Conservation (phyloP, 2,888 invertebrate species). For the Danaus chrysippus region DNA sequence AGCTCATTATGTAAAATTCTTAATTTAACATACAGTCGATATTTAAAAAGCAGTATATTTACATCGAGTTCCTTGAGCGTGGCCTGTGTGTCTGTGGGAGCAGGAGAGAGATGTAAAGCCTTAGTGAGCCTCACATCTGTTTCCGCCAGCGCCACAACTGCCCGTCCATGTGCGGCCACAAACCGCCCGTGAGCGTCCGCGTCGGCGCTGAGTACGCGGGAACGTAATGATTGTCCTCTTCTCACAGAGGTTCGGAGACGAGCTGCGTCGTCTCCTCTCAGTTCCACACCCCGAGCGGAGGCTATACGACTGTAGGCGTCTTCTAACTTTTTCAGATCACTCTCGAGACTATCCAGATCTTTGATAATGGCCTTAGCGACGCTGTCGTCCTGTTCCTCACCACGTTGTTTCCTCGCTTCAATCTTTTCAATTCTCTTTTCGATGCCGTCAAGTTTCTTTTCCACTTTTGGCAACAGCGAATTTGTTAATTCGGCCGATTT, state of each 20-base stretch:
- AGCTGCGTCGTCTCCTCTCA: conserved; percentile 82
- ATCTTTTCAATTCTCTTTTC: conserved; percentile 80
- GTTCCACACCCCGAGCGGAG: conserved; percentile 82
- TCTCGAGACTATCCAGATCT: conserved; percentile 80
- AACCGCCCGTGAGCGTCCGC: conserved; percentile 83
- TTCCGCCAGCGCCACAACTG: conserved; percentile 84
- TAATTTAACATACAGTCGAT: too few species aligned
- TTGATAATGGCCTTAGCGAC: conserved; percentile 79
- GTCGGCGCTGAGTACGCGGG: conserved; percentile 79
- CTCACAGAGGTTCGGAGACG: conserved; percentile 81
- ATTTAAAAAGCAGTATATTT: conserved; percentile 37
- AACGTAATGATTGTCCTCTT: conserved; percentile 82
- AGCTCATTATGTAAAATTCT: too few species aligned
- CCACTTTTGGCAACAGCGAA: conserved; percentile 81
- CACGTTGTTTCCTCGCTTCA: conserved; percentile 64
- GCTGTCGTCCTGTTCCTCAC: conserved; percentile 72
- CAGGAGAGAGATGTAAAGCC: conserved; percentile 80
- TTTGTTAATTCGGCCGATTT: conserved; percentile 83
- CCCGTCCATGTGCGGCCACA: conserved; percentile 83
- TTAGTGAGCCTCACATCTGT: conserved; percentile 86
- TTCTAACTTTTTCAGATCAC: conserved; percentile 81
- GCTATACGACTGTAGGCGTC: conserved; percentile 84
- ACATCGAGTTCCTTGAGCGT: conserved; percentile 72
- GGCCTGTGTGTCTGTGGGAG: conserved; percentile 61
- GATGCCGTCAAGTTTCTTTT: conserved; percentile 78